Evolutionary conservation across 2,797 vertebrate species (phyloP), one percentile per base, ranked within the genome.

Genomic region (Caiman crocodilus): DNA sequence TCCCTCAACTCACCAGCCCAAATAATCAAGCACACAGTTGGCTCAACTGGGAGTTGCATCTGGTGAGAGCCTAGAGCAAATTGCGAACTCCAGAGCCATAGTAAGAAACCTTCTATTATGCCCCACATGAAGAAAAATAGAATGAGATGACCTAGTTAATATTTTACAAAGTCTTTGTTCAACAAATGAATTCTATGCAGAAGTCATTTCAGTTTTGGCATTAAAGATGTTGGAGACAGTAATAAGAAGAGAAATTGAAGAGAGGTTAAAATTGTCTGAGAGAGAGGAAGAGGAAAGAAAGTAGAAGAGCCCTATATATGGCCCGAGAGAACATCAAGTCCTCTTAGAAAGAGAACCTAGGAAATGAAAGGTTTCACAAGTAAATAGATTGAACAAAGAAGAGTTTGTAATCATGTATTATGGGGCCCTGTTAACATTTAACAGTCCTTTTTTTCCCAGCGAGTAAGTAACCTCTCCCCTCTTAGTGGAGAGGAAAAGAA

Each of bases 1-100:
- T 42, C 42, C 42, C 42, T 42, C 42, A 42, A 10, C 4, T 6
- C 42, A 4, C 0, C 2, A 6, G 1, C 1, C n/a, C 11, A 7
- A 67, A 85, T 17, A 64, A 15, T 65, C 61, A 79, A 14, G 5
- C 76, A n/a, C 13, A 2, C 1, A 79, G 14, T 2, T n/a, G 1
- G 0, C 12, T 76, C 76, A 84, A 63, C 57, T 61, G 28, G 20
- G 25, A 8, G 71, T 77, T 84, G 35, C 18, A 56, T 79, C 4
- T 75, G n/a, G 30, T 6, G 14, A 4, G 84, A 79, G 85, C 18
- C 21, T n/a, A 73, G 59, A 87, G 5, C 14, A 50, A 75, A 65
- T 14, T 60, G 83, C 60, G 61, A n/a, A 42, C 42, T 42, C 42
- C 42, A 42, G 8, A 42, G 42, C 42, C 42, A 42, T 42, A 42